These are phyloP conservation scores for Orthosia incerta DNA, from an alignment of 2,888 invertebrate genomes.

Conservation along the genomic window DNA sequence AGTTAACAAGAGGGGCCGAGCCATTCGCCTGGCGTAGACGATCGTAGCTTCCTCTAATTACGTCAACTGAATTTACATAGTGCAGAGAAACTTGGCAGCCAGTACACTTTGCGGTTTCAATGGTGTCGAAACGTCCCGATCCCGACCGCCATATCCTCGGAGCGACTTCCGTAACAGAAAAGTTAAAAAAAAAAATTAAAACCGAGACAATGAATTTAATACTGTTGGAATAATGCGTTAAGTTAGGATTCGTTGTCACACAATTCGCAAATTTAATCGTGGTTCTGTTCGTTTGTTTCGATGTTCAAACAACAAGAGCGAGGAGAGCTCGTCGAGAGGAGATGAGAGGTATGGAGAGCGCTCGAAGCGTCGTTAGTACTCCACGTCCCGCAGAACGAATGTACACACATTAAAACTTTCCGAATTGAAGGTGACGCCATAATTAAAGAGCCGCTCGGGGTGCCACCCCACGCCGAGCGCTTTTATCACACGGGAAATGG, in stretches of 20 bases:
- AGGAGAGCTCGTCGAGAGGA: conserved; percentile 80
- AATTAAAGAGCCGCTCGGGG: conserved; percentile 80
- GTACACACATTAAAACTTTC: conserved; percentile 89
- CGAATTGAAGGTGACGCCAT: conserved; percentile 84
- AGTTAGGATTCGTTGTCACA: conserved; percentile 70
- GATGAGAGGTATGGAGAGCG: conserved; percentile 81
- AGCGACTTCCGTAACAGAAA: conserved; percentile 59
- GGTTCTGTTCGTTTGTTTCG: conserved; percentile 83
- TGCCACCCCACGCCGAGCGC: conserved; percentile 69
- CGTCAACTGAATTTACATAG: conserved; percentile 82
- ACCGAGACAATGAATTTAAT: conserved; percentile 56
- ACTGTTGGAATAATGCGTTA: conserved; percentile 62
- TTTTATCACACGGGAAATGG: conserved; percentile 69
- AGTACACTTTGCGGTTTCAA: conserved; percentile 76
- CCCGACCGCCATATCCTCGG: conserved; percentile 65
- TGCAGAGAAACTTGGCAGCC: conserved; percentile 81
- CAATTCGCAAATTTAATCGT: conserved; percentile 76
- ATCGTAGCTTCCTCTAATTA: conserved; percentile 82
- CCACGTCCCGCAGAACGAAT: conserved; percentile 80
- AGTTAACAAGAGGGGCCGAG: conserved; percentile 75
- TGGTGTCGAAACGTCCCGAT: conserved; percentile 73
- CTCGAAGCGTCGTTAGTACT: conserved; percentile 83
- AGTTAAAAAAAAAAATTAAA: conserved; percentile 65
- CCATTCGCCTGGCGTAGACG: conserved; percentile 78
- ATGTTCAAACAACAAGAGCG: conserved; percentile 85